phyloP scores from a whole-genome alignment of 30 jellyfish, hydroid and myxozoan genomes.

The Aurelia sp. region DNA sequence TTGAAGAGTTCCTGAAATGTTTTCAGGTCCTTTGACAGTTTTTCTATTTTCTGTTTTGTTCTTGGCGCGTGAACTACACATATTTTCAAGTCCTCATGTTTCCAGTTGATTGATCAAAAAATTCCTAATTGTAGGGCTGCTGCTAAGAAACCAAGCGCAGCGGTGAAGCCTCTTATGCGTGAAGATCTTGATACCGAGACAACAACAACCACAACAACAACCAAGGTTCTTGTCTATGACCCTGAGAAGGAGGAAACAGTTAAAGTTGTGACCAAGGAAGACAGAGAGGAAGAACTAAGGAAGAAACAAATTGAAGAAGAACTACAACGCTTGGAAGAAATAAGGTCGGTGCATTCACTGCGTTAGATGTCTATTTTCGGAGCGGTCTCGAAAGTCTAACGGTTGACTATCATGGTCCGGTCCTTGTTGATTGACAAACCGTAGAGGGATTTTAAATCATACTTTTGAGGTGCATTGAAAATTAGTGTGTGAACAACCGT shows the following conservation, averaged over 20 bases:
- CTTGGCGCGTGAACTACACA: too few relatives aligned
- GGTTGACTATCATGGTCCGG: too few relatives aligned
- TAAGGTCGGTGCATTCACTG: constrained; percentile 7
- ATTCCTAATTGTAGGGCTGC: constrained; percentile 13
- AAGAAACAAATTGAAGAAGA: constrained; percentile 50
- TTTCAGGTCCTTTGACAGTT: too few relatives aligned
- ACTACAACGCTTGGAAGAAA: constrained; percentile 42
- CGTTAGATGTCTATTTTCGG: too few relatives aligned
- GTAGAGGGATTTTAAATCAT: too few relatives aligned
- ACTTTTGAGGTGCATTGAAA: too few relatives aligned
- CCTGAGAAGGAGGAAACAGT: constrained; percentile 45
- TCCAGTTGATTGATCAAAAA: not conserved
- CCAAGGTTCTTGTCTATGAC: constrained; percentile 48
- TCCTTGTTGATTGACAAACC: too few relatives aligned
- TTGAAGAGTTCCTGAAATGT: too few relatives aligned
- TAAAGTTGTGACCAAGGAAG: constrained; percentile 33
- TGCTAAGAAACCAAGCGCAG: constrained; percentile 66
- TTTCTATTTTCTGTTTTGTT: too few relatives aligned
- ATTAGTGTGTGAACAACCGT: too few relatives aligned
- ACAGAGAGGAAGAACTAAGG: constrained; percentile 46
- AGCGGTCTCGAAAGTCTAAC: too few relatives aligned
- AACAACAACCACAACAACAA: constrained; percentile 47
- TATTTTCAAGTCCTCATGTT: too few relatives aligned
- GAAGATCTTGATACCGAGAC: constrained; percentile 47
- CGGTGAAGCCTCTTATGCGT: constrained; percentile 65